Conservation (phyloP, 23 tunicate genomes). For the Corella eumyota region DNA sequence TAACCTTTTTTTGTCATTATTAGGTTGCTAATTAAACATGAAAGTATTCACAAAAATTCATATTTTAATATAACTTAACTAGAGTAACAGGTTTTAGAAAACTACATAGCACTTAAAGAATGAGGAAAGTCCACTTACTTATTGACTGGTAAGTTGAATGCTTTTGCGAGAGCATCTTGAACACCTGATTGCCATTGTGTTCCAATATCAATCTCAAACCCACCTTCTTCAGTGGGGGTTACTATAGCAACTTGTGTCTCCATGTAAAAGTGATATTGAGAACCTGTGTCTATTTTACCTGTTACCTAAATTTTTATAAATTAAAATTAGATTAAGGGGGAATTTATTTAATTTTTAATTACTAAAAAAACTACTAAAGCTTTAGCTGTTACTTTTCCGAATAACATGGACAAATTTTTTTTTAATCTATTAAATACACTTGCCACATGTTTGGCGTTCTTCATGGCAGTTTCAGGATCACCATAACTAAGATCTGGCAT, state of each 20-base stretch:
- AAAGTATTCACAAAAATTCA: no score
- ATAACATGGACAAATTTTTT: no score
- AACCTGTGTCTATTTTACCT: slow-evolving; percentile 39
- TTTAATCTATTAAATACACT: no score
- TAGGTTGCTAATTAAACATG: no score
- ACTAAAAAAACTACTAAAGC: no score
- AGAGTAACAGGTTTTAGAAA: no score
- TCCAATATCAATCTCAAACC: slow-evolving; percentile 52
- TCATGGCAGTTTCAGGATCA: slow-evolving; percentile 31
- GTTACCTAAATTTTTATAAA: slow-evolving; percentile 26
- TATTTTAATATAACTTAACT: no score
- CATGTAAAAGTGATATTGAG: slow-evolving; percentile 89
- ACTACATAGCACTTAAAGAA: no score
- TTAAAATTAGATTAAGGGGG: background rate
- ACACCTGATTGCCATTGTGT: slow-evolving; percentile 45
- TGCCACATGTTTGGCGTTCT: slow-evolving; percentile 29
- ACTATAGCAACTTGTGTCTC: slow-evolving; percentile 49
- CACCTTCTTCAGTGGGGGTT: slow-evolving; percentile 56
- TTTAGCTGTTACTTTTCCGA: no score
- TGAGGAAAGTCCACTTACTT: no score
- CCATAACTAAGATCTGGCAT: slow-evolving; percentile 13
- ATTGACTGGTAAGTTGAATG: slow-evolving; percentile 21
- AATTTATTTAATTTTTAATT: background rate
- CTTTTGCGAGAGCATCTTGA: slow-evolving; percentile 27
- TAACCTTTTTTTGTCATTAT: no score